Conservation (phyloP, 1,140 invertebrate genomes). For the Camponotus floridanus region DNA sequence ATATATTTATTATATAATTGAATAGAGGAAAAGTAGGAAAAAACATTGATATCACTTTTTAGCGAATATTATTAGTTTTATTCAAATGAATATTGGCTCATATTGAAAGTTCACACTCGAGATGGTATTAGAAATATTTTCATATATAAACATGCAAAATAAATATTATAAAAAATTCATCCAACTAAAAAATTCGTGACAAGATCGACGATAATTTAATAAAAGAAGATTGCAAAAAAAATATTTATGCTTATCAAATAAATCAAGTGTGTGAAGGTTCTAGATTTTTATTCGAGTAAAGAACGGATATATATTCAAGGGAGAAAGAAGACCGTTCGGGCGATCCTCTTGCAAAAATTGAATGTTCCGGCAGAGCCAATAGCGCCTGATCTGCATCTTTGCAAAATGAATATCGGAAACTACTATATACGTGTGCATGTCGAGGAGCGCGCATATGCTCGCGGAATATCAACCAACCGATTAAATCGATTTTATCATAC, state of each 20-base stretch:
- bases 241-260: neutral
- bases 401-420: constrained; percentile 64
- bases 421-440: constrained; percentile 46
- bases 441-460: constrained; percentile 58
- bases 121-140: neutral
- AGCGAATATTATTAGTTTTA: neutral
- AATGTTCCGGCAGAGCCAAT: constrained; percentile 58
- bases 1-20: no score
- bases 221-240: neutral
- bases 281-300: constrained; percentile 39
- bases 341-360: constrained; percentile 56
- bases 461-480: constrained; percentile 56
- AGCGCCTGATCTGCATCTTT: constrained; percentile 62
- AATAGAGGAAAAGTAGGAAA: no score
- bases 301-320: constrained; percentile 50
- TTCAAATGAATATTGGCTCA: neutral
- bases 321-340: constrained; percentile 11
- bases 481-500: constrained; percentile 57
- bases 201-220: constrained; percentile 20
- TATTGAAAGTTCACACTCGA: neutral
- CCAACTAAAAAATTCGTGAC: neutral
- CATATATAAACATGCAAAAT: neutral
- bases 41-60: neutral
- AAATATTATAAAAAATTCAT: constrained; percentile 15
- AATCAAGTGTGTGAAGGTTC: constrained; percentile 36